Conservation (phyloP, 2,113 vertebrate genomes). For the Pangasianodon gigas region DNA sequence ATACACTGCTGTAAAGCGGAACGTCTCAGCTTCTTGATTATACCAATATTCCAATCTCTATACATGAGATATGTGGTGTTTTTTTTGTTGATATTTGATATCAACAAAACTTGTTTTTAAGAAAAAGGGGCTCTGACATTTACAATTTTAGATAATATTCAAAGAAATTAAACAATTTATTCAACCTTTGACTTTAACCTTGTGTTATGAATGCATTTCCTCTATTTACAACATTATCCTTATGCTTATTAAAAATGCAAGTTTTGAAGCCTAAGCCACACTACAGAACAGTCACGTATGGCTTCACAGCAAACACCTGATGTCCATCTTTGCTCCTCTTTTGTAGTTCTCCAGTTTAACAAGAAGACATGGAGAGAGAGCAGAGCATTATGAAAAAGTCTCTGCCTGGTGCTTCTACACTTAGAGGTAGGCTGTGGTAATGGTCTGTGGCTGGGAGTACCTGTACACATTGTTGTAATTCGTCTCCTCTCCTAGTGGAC, state of each 20-base stretch:
- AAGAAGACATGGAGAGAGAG: background rate
- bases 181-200: background rate
- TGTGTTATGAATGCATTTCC: too few relatives aligned
- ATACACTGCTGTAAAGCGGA: background rate
- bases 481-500: conserved; percentile 74
- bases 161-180: too few relatives aligned
- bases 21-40: background rate
- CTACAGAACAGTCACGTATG: background rate
- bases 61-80: too few relatives aligned
- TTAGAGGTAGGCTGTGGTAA: conserved; percentile 68
- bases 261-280: background rate
- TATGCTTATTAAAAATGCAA: background rate
- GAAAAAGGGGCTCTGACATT: too few relatives aligned
- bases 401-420: background rate
- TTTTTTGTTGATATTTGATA: too few relatives aligned
- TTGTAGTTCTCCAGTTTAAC: background rate
- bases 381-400: conserved; percentile 36
- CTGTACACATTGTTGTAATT: conserved; percentile 69
- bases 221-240: background rate
- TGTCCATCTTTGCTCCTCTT: background rate
- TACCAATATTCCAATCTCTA: background rate
- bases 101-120: too few relatives aligned
- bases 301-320: background rate
- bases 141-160: too few relatives aligned
- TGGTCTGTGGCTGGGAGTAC: conserved; percentile 53